Base-by-base conservation (phyloP, 92 coral and sea anemone species). In the Epizoanthus ramosus region DNA sequence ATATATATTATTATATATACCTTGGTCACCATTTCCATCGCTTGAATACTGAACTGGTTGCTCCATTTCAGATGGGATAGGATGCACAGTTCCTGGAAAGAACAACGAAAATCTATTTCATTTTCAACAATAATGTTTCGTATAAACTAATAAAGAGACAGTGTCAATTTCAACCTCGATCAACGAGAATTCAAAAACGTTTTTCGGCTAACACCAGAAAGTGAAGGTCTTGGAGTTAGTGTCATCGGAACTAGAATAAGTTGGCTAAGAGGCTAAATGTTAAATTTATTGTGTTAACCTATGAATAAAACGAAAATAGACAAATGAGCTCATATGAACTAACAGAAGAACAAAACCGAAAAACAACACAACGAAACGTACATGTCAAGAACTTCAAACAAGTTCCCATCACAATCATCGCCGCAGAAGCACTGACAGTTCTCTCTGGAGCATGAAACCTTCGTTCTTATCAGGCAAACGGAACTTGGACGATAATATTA, bases 1-100 rank as follows among this genome's bases (percentile, higher is more conserved):
- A 28, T 28, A 28, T 28, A 28, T 0, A 28, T 28, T 28, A 28
- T 35, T 35, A 37, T 0, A 3, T 37, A 6, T 6, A 23, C 71
- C 71, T 66, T 66, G 71, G 15, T 66, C 71, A 10, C 71, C 71
- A 13, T 3, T 28, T 66, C 71, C 71, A 66, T 19, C 71, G 9
- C 71, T 45, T 66, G 54, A 13, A 50, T 50, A 50, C 14, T 50
- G 54, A 9, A 12, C 54, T 50, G 54, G 54, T 50, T 9, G 54
- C 14, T 50, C 54, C 54, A 50, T 50, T 50, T 10, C 15, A 50
- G 54, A 15, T 9, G 14, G 43, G 43, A 37, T 37, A 37, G 2
- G 54, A 50, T 50, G 15, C 10, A 16, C 14, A 50, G 54, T 12
- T 50, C 14, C 54, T 50, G 54, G 54, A 50, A 50, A 50, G 3